Base-by-base conservation (phyloP, 1,140 invertebrate species). In the Bombus huntii region DNA sequence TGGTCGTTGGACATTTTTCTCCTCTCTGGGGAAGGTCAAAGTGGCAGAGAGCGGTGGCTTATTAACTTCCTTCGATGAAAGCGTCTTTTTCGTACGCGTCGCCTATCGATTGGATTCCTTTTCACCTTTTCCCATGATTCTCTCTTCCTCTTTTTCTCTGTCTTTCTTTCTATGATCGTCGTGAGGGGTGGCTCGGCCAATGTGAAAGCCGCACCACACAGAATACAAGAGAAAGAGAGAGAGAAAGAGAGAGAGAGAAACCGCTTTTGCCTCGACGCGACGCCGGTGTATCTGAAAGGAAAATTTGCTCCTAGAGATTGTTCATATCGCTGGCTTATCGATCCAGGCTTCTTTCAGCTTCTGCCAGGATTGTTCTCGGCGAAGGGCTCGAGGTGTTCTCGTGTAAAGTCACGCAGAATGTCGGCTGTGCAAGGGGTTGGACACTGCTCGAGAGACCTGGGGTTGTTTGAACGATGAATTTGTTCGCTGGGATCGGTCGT, bases 61-160 rank as follows among this genome's bases (percentile, higher is more conserved):
- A 89, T 86, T 89, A 89, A 89, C 75, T 89, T 81, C 66, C 65
- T 85, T 80, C 83, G 76, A 85, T 72, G 83, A 65, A 72, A 80
- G 76, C 74, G 53, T 85, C 76, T 89, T 89, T 77, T 66, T 75
- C 77, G 59, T 77, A 57, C 42, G 25, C 59, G 34, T 42, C 34
- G n/a, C 31, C 62, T 65, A 47, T 79, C 62, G 78, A 86, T 70
- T 77, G 42, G 68, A 72, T 85, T 80, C 68, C 68, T 85, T 80
- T 85, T 85, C 83, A 85, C 83, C 83, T 85, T 80, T 47, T 44
- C 15, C 68, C 39, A 15, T 39, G 39, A 18, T 53, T 34, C 68
- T 37, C 42, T 57, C 13, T 68, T 22, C 28, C 42, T 42, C n/a
- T 13, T 25, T 22, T 37, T 13, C 39, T 39, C 31, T 71, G 9